Evolutionary conservation across 1,140 invertebrate species (phyloP).

Genomic region (Drosophila carrolli): DNA sequence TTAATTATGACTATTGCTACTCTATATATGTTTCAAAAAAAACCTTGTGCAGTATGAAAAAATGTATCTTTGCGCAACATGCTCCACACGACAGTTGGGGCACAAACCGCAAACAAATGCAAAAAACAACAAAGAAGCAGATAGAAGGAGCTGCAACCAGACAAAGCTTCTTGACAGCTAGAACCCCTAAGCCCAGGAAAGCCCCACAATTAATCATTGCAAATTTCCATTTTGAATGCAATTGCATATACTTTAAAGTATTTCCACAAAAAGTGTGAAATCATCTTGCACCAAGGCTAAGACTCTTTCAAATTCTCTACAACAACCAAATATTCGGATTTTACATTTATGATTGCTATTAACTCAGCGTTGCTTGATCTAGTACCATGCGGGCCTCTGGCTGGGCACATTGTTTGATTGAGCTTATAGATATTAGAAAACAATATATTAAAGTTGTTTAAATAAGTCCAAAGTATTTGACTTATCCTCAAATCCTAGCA

Average conservation of each 20-base stretch:
- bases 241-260: conserved; percentile 11
- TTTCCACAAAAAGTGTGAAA: conserved; percentile 16
- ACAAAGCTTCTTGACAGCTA: conserved; percentile 11
- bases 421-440: too few species aligned
- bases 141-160: conserved; percentile 9
- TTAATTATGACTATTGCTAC: too few species aligned
- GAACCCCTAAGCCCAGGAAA: not conserved
- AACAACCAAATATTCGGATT: too few species aligned
- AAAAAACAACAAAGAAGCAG: conserved; percentile 18
- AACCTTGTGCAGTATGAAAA: not conserved
- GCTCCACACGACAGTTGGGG: conserved; percentile 53
- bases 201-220: conserved; percentile 29
- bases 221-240: not conserved
- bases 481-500: too few species aligned
- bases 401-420: too few species aligned
- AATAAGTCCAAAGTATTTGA: too few species aligned
- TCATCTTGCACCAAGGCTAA: not conserved
- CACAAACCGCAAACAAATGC: conserved; percentile 55
- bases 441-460: too few species aligned
- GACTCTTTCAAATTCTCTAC: not conserved
- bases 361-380: too few species aligned
- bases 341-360: too few species aligned
- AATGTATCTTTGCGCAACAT: conserved; percentile 27
- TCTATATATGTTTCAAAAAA: too few species aligned
- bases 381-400: too few species aligned